phyloP scores from a whole-genome alignment of 37 sponge, comb jelly and placozoan species.

The Halisarca cf. caerulea region DNA sequence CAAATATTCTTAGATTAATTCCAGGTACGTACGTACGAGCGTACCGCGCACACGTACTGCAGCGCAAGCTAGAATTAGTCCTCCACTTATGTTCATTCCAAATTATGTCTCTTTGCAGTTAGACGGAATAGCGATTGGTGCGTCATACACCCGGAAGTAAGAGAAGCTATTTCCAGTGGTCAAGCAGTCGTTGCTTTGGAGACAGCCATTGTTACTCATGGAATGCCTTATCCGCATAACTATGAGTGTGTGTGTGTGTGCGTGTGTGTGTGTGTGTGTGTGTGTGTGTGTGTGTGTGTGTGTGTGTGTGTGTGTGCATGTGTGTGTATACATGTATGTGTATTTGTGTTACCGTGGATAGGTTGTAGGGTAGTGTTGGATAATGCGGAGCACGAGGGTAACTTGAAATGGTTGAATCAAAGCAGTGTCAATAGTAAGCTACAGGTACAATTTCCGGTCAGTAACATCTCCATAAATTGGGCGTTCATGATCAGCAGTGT shows the following conservation, averaged over 20 bases:
- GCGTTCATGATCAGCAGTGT: too few species aligned
- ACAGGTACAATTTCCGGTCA: too few species aligned
- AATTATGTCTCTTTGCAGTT: too few species aligned
- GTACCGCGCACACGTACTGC: too few species aligned
- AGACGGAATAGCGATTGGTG: background rate
- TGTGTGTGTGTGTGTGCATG: conserved; percentile 35
- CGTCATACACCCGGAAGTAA: conserved; percentile 62
- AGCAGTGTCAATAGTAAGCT: too few species aligned
- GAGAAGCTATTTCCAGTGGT: conserved; percentile 45
- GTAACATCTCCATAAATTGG: too few species aligned
- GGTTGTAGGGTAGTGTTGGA: conserved; percentile 39
- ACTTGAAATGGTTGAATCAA: too few species aligned
- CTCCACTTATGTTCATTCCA: too few species aligned
- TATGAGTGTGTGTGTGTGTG: conserved; percentile 28
- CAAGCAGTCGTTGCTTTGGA: conserved; percentile 92
- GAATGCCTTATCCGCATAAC: conserved; percentile 92
- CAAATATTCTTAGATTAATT: too few species aligned
- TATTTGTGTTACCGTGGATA: conserved; percentile 39
- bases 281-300: conserved; percentile 35
- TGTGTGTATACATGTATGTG: conserved; percentile 50
- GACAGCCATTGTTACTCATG: conserved; percentile 96
- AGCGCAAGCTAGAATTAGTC: too few species aligned
- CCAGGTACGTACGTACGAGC: too few species aligned
- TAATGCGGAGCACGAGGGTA: too few species aligned
- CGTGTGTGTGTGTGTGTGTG: conserved; percentile 33